phyloP scores from a whole-genome alignment of 1,140 invertebrate species.

The Conopomorpha cramerella region DNA sequence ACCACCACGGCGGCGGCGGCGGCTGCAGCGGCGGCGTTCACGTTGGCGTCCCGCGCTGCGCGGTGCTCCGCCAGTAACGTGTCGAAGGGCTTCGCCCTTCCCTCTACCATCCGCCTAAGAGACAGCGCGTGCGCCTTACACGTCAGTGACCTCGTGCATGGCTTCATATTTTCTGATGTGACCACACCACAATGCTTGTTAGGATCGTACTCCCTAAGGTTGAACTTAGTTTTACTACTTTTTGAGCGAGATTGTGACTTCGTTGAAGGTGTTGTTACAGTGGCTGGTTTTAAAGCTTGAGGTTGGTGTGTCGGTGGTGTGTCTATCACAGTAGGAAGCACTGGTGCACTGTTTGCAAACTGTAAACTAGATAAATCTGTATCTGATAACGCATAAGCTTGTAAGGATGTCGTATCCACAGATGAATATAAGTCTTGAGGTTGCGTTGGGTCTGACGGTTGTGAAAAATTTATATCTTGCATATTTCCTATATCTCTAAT shows the following conservation, averaged over 20 bases:
- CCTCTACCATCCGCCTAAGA: slow-evolving; percentile 72
- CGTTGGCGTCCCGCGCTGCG: slow-evolving; percentile 58
- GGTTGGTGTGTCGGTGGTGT: slow-evolving; percentile 22
- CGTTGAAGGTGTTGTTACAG: slow-evolving; percentile 23
- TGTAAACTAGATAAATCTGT: slow-evolving; percentile 33
- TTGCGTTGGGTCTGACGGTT: slow-evolving; percentile 23
- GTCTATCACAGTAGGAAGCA: slow-evolving; percentile 29
- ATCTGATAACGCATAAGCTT: slow-evolving; percentile 31
- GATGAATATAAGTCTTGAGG: slow-evolving; percentile 33
- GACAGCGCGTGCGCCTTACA: slow-evolving; percentile 84
- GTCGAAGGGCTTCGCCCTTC: slow-evolving; percentile 79
- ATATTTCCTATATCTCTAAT: slow-evolving; percentile 50
- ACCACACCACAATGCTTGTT: slow-evolving; percentile 82
- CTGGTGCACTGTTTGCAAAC: slow-evolving; percentile 30
- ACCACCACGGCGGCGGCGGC: no score
- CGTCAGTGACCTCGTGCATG: slow-evolving; percentile 80
- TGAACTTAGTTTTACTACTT: slow-evolving; percentile 63
- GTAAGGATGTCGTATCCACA: slow-evolving; percentile 18
- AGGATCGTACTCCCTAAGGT: slow-evolving; percentile 77
- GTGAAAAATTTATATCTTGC: slow-evolving; percentile 46
- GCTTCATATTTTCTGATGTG: slow-evolving; percentile 69
- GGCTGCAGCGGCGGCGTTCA: no score
- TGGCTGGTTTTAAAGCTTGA: slow-evolving; percentile 25
- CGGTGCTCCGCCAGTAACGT: slow-evolving; percentile 77
- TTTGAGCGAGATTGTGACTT: slow-evolving; percentile 53